Percentiles rank a stretch among this genome's conserved stretches.
Conservation (phyloP, 1,140 invertebrate genomes). For the Venturia canescens region DNA sequence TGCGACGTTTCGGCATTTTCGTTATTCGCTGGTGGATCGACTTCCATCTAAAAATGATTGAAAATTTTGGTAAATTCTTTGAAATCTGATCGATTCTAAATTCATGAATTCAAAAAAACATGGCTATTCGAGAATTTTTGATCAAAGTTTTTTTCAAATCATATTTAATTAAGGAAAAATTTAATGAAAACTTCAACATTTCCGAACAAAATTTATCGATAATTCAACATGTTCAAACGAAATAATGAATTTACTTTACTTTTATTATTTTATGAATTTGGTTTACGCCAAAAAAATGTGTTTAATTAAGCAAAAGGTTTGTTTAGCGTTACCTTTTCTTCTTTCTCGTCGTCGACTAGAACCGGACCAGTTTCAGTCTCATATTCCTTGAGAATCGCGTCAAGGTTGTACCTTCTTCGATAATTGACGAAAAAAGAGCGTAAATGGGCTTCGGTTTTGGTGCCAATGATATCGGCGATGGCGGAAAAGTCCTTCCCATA, state of each 20-base stretch:
- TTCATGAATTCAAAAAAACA: no score
- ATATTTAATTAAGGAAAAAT: no score
- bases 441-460: constrained; percentile 95
- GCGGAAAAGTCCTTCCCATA: constrained; percentile 97
- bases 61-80: background rate
- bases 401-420: constrained; percentile 92
- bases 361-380: constrained; percentile 86
- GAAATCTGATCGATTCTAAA: background rate
- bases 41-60: constrained; percentile 69
- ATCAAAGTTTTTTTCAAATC: no score
- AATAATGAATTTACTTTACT: no score
- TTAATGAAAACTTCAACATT: no score
- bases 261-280: no score
- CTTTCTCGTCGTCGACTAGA: constrained; percentile 78
- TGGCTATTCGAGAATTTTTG: no score
- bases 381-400: constrained; percentile 92
- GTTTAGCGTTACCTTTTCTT: constrained; percentile 75
- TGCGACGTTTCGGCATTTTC: constrained; percentile 72
- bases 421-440: constrained; percentile 95
- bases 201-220: no score
- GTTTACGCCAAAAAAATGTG: constrained; percentile 2
- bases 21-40: constrained; percentile 67
- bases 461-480: constrained; percentile 96
- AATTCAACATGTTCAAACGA: no score
- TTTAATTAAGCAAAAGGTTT: background rate